phyloP scores from a whole-genome alignment of 2,797 vertebrate genomes.

The Mico argentatus region DNA sequence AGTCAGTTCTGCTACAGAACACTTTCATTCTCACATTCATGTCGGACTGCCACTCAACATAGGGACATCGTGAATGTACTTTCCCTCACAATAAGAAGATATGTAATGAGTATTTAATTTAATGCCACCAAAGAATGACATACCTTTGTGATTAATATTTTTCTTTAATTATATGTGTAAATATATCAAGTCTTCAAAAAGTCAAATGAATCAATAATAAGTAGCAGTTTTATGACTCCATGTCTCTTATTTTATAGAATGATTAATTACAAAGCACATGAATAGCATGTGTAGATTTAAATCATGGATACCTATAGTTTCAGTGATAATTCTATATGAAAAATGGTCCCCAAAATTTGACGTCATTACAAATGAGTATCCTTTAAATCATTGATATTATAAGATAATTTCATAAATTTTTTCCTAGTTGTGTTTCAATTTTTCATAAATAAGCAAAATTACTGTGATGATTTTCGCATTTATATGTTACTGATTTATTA shows the following conservation, averaged over 20 bases:
- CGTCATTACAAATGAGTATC: not conserved
- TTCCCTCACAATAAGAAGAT: not conserved
- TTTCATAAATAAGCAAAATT: not conserved
- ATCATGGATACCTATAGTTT: not conserved
- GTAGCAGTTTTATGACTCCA: not conserved
- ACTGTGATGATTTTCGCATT: not conserved
- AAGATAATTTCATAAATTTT: not conserved
- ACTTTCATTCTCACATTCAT: not conserved
- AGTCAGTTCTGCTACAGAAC: not conserved
- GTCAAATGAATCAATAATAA: not conserved
- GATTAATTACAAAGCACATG: not conserved
- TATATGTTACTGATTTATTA: not conserved
- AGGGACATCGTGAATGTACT: not conserved
- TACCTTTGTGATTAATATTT: not conserved
- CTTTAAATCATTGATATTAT: not conserved
- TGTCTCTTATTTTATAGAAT: not conserved
- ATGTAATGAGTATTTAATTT: not conserved
- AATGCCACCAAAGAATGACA: not conserved
- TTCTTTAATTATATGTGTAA: not conserved
- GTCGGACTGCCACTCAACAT: not conserved
- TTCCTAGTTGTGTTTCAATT: not conserved
- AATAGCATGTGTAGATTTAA: not conserved
- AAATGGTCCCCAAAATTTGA: not conserved
- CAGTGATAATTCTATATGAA: not conserved
- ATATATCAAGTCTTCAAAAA: not conserved